Evolutionary conservation across 2,888 invertebrate species (phyloP).

Genomic region (Pomacea canaliculata): DNA sequence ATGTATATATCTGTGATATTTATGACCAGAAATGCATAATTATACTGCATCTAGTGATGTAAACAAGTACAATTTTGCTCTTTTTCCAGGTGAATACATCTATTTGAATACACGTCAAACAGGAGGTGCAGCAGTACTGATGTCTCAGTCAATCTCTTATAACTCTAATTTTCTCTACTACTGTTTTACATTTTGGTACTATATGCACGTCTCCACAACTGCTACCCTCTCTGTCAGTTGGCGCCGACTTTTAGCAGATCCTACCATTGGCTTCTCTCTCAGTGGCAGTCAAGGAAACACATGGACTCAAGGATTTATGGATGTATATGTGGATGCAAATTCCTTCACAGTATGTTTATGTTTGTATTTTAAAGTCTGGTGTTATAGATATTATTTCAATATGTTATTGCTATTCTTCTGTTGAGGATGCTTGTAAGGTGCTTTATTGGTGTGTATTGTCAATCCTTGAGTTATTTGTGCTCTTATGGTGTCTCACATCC

Average conservation of each 20-base stretch:
- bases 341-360: background rate
- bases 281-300: slow-evolving; percentile 49
- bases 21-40: no score
- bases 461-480: no score
- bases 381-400: no score
- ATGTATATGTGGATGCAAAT: slow-evolving; percentile 33
- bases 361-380: no score
- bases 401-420: no score
- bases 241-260: slow-evolving; percentile 24
- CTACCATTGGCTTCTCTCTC: slow-evolving; percentile 27
- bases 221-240: slow-evolving; percentile 57
- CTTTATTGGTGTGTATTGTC: no score
- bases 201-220: slow-evolving; percentile 58
- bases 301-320: slow-evolving; percentile 53
- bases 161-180: slow-evolving; percentile 31
- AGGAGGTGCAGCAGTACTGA: slow-evolving; percentile 68
- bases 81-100: slow-evolving; percentile 50
- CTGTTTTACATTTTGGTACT: slow-evolving; percentile 72
- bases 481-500: no score
- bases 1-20: no score
- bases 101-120: slow-evolving; percentile 54
- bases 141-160: slow-evolving; percentile 48
- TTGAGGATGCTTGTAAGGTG: no score
- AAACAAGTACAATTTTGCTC: no score
- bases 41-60: no score